Base-by-base conservation (phyloP, 2,888 invertebrate genomes). In the Archaeoteleia sp. region DNA sequence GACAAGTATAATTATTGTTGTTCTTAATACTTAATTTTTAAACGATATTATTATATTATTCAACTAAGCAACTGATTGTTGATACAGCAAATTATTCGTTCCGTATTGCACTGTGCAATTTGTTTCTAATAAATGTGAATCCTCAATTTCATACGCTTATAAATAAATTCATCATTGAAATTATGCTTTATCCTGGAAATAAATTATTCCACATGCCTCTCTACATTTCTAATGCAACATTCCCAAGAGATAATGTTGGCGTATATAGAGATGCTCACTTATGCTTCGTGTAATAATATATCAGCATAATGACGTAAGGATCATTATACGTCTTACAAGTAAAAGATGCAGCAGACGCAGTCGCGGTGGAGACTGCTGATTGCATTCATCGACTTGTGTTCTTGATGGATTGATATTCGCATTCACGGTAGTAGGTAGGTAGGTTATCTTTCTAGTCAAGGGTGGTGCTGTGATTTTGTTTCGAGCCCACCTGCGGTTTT, bases 321-420 rank as follows among this genome's bases (percentile, higher is more conserved):
- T 65, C 63, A 45, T 65, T 65, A 65, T 40, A 51, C 30, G 29
- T 15, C 14, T 12, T 2, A 29, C 30, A 15, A 39, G 32, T 25
- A 46, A 54, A 30, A 66, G 46, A 54, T 54, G 27, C 23, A 23
- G 14, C 37, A 39, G 40, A 25, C 17, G 30, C 12, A 37, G 10
- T 34, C 35, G 46, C 37, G 32, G 34, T 20, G 51, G 34, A 35
- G 20, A 63, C 40, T 46, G 68, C 71, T 75, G 73, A 77, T 74
- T 73, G 71, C 73, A 68, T 66, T 68, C 62, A 72, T 74, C 67
- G 70, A 53, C 32, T 55, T 35, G 67, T 37, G 20, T 37, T 35
- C 55, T 73, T 74, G 76, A 79, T 76, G 75, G 72, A 78, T 79
- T 65, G 67, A 66, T 57, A 66, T 57, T 58, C 39, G 54, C 66